Evolutionary conservation across 2,888 invertebrate genomes (phyloP), one percentile per base, ranked within the genome.

Genomic region (Eremobia ochroleuca): DNA sequence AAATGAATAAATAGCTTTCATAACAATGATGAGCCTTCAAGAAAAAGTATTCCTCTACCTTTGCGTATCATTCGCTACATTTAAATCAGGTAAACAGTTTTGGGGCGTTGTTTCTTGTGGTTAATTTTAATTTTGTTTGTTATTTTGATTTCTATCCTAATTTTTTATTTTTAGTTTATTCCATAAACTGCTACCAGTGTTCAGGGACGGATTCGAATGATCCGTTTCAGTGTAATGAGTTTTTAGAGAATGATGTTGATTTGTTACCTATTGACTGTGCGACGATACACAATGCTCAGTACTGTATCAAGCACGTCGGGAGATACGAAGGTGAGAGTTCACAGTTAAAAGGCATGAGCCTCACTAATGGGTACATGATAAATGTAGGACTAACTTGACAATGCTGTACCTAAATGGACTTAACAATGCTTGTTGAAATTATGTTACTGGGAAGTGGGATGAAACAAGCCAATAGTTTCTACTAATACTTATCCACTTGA

Each of bases 281-380:
- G 85, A 96, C 97, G 79, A 98, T 99, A 80, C 98, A 98, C 93
- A 98, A 97, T 86, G 99, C 99, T 28, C 97, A 98, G 91, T 99
- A 98, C 94, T 99, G 99, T 95, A 97, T 99, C 88, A 99, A 99
- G 97, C 98, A 99, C 91, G 98, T 98, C 80, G 99, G 99, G 85
- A 97, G 99, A 92, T 98, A 97, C 91, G 99, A 98, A 98, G 99
- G 98, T 98, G 97, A 97, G 95, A 90, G 78, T 74, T 74, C 65
- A 69, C 65, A 70, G 74, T 77, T 71, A 64, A 76, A 43, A 71
- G 37, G 52, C 80, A 68, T n/a, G 68, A 67, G 37, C 21, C 72
- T 81, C 68, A 73, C 55, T 66, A 58, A 62, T 72, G 59, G 74
- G 55, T 67, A 64, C 46, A 52, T 43, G 52, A 15, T 49, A 0